These are phyloP conservation scores for Passer montanus DNA, from an alignment of 2,113 vertebrate genomes.

Conservation along the genomic window DNA sequence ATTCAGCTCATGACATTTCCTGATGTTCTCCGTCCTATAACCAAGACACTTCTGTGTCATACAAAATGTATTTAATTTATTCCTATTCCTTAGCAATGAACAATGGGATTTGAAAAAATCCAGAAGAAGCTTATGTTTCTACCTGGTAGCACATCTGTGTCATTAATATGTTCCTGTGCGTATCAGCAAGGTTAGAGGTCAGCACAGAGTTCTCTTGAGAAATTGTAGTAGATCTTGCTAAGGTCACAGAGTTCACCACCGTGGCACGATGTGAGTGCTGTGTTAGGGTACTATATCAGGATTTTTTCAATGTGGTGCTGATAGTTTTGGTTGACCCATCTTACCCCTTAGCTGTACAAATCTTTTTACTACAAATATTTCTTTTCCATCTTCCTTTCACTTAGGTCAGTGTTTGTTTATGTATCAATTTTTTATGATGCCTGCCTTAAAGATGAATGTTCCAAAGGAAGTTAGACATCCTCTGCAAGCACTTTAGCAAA, in stretches of 20 bases:
- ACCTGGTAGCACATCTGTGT: neutral
- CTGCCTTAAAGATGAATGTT: neutral
- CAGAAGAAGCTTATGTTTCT: neutral
- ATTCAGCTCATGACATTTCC: neutral
- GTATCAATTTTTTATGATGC: neutral
- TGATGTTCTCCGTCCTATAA: neutral
- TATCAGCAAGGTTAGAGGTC: neutral
- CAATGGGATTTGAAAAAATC: neutral
- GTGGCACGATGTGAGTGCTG: neutral
- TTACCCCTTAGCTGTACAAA: neutral
- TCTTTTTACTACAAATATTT: neutral
- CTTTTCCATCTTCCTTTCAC: neutral
- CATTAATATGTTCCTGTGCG: neutral
- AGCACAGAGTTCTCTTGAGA: neutral
- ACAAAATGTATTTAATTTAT: neutral
- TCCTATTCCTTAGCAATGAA: neutral
- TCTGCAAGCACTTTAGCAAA: neutral
- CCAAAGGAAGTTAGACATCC: neutral
- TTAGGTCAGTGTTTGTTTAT: neutral
- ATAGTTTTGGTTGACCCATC: neutral
- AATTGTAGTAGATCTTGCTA: neutral
- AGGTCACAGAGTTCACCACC: neutral
- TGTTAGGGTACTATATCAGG: neutral
- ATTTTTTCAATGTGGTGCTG: neutral
- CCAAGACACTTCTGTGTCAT: neutral